Conservation (phyloP, 2,113 vertebrate species). For the Macquaria australasica region DNA sequence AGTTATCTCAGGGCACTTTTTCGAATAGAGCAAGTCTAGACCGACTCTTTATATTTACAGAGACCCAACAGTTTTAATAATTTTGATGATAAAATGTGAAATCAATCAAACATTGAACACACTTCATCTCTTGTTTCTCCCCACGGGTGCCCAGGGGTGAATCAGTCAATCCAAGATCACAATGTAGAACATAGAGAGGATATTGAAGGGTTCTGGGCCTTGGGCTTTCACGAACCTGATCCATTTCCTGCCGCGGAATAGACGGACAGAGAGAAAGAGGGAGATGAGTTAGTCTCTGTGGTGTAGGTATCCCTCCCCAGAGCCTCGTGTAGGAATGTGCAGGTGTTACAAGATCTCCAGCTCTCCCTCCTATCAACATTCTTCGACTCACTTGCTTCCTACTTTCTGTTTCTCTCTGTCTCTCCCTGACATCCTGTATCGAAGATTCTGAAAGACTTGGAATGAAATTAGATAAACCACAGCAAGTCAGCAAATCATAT, state of each 20-base stretch:
- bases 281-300: slow-evolving; percentile 59
- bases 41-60: no score
- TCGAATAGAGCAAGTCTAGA: no score
- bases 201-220: slow-evolving; percentile 62
- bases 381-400: slow-evolving; percentile 21
- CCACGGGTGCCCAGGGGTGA: slow-evolving; percentile 27
- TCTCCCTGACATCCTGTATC: slow-evolving; percentile 30
- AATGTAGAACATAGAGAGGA: slow-evolving; percentile 53
- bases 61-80: no score
- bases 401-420: slow-evolving; percentile 11
- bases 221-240: slow-evolving; percentile 62
- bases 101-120: slow-evolving; percentile 14
- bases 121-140: not conserved
- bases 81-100: slow-evolving; percentile 33
- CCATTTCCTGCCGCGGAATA: slow-evolving; percentile 48
- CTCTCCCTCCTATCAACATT: slow-evolving; percentile 29
- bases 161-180: slow-evolving; percentile 58
- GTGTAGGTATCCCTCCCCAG: slow-evolving; percentile 61
- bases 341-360: slow-evolving; percentile 59
- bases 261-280: slow-evolving; percentile 2
- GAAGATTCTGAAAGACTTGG: slow-evolving; percentile 37
- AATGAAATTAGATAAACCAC: slow-evolving; percentile 59
- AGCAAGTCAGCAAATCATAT: slow-evolving; percentile 41
- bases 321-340: slow-evolving; percentile 60
- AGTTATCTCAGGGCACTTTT: no score